Conservation (phyloP, 2,797 vertebrate species). For the Zalophus californianus region DNA sequence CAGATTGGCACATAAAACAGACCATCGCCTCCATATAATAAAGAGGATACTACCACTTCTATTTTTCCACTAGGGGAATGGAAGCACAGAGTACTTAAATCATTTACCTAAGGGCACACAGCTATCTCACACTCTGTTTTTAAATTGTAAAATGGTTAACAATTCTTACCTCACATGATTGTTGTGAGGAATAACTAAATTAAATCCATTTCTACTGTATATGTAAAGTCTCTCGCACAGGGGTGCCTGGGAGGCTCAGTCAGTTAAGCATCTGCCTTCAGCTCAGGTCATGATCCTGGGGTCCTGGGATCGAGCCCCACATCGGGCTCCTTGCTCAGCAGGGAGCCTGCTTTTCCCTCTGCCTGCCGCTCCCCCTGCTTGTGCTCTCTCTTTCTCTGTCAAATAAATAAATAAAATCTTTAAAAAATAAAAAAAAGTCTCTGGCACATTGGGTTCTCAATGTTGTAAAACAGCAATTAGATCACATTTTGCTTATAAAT, state of each 20-base stretch:
- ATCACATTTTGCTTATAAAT: background rate
- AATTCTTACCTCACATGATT: background rate
- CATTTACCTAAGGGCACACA: background rate
- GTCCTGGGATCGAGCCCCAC: too few relatives aligned
- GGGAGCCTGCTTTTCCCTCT: too few relatives aligned
- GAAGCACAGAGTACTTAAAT: background rate
- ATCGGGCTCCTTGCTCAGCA: too few relatives aligned
- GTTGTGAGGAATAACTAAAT: background rate
- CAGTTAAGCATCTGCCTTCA: too few relatives aligned
- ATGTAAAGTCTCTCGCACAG: background rate
- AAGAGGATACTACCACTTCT: background rate
- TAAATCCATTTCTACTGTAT: background rate
- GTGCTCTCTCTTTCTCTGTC: too few relatives aligned
- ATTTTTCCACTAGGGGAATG: background rate
- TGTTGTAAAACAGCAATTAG: background rate
- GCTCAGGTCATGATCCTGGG: too few relatives aligned
- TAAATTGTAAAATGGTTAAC: background rate
- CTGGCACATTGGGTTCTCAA: background rate
- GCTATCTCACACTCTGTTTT: background rate
- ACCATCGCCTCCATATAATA: background rate
- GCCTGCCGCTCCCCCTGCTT: too few relatives aligned
- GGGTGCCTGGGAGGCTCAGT: too few relatives aligned
- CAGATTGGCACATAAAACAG: background rate
- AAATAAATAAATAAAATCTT: too few relatives aligned
- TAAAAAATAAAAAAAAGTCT: background rate